These are phyloP conservation scores for Synergus itoensis DNA, from an alignment of 2,888 invertebrate species.

Conservation along the genomic window DNA sequence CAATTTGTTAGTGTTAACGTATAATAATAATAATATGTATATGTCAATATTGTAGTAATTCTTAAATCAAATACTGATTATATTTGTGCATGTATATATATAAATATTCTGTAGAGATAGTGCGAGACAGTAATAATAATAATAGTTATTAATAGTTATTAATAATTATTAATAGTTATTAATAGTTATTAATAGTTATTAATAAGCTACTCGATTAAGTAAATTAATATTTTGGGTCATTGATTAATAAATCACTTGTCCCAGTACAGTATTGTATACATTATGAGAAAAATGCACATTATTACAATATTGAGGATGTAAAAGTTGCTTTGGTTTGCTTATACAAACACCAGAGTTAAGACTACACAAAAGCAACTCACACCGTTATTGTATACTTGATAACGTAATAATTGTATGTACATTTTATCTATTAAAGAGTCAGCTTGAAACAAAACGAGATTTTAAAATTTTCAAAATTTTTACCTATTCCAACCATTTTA, in stretches of 20 bases:
- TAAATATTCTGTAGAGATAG: constrained; percentile 56
- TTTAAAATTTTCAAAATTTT: not conserved
- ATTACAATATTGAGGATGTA: constrained; percentile 57
- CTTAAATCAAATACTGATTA: constrained; percentile 59
- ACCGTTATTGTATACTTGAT: constrained; percentile 62
- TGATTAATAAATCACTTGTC: constrained; percentile 45
- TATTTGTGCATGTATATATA: constrained; percentile 61
- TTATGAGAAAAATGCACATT: constrained; percentile 59
- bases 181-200: no score
- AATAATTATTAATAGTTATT: no score
- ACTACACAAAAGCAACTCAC: constrained; percentile 49
- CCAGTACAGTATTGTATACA: constrained; percentile 60
- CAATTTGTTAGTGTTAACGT: constrained; percentile 53
- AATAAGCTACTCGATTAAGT: constrained; percentile 57
- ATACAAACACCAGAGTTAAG: constrained; percentile 54
- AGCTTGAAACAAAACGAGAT: constrained; percentile 49
- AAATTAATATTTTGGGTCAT: constrained; percentile 54
- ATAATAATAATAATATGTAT: constrained; percentile 56
- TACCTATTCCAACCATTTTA: not conserved
- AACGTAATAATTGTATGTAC: constrained; percentile 64
- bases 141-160: no score
- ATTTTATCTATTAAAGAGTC: constrained; percentile 64
- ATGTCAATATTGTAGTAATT: constrained; percentile 57
- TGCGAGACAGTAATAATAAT: constrained; percentile 52
- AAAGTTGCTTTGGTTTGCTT: constrained; percentile 66